phyloP scores from a whole-genome alignment of 2,888 invertebrate species.

The Epistrophella euchroma region DNA sequence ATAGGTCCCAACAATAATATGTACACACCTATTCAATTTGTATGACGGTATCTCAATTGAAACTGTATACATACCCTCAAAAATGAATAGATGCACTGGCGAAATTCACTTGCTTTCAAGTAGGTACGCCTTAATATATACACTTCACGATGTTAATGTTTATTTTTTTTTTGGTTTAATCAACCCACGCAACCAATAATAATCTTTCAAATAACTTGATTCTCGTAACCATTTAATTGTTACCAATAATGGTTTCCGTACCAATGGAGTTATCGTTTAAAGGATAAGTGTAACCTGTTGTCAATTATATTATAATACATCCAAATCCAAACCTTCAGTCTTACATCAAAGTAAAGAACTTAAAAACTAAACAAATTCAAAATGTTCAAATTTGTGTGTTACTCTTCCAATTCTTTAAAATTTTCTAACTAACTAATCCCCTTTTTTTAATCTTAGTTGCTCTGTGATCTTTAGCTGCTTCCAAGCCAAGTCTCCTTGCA shows the following conservation, averaged over 20 bases:
- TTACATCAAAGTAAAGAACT: too few relatives aligned
- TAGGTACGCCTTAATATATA: not conserved
- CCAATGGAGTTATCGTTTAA: conserved; percentile 19
- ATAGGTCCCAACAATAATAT: too few relatives aligned
- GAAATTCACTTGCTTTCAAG: not conserved
- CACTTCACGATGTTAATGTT: not conserved
- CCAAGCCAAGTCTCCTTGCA: conserved; percentile 74
- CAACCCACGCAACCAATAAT: conserved; percentile 17
- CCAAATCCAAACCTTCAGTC: conserved; percentile 5
- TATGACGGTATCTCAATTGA: too few relatives aligned
- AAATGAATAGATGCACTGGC: not conserved
- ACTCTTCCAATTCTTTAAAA: not conserved
- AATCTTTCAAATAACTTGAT: conserved; percentile 11
- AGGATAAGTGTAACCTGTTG: conserved; percentile 18
- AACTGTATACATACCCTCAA: too few relatives aligned
- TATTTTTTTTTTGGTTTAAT: not conserved
- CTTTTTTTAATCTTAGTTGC: conserved; percentile 78
- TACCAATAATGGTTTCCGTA: not conserved
- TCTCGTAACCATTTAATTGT: conserved; percentile 12
- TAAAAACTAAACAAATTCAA: too few relatives aligned
- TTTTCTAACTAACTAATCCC: not conserved
- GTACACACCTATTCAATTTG: too few relatives aligned
- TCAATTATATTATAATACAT: conserved; percentile 9
- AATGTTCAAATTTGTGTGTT: conserved; percentile 37
- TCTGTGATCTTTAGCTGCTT: conserved; percentile 79